Evolutionary conservation across 2,888 invertebrate species (phyloP), one percentile per base, ranked within the genome.

Genomic region (Chloroclysta siterata): DNA sequence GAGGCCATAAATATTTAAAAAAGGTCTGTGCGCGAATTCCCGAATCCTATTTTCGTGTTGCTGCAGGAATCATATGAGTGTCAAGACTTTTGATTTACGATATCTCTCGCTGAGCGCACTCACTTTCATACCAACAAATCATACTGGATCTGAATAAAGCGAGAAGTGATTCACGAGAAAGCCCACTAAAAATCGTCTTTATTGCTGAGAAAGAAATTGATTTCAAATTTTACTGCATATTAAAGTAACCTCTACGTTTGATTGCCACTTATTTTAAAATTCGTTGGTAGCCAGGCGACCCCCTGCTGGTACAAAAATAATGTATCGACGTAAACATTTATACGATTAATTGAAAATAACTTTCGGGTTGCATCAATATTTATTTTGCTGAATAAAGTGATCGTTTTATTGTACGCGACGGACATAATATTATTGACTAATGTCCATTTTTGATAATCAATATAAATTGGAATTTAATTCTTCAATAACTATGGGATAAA

Each of bases 141-240:
- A 89, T 52, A 41, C 51, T 14, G 61, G 51, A 47, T 53, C 29
- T n/a, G 56, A 51, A 63, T 62, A 52, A 61, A 68, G 55, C 76
- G 74, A 48, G 55, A 80, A 80, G 81, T 87, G 85, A 86, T 85
- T 89, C 88, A 87, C 79, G 72, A 77, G 77, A 83, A 80, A 82
- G 76, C 75, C 75, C 78, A 83, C 85, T 85, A 84, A 88, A 88
- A 82, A 72, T 73, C 76, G 70, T 81, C 82, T 90, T 90, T 89
- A 89, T 82, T 77, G 80, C 84, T 81, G 71, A 73, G 81, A 87
- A 86, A 86, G 83, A 87, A 89, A 90, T 91, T 87, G 87, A 91
- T 90, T 90, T 87, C 76, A 84, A 87, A 87, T 89, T 89, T 90
- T 89, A 91, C 85, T 90, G 88, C 89, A 87, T 90, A 90, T 90